Conservation (phyloP, 2,888 invertebrate species). For the Morpho helenor region DNA sequence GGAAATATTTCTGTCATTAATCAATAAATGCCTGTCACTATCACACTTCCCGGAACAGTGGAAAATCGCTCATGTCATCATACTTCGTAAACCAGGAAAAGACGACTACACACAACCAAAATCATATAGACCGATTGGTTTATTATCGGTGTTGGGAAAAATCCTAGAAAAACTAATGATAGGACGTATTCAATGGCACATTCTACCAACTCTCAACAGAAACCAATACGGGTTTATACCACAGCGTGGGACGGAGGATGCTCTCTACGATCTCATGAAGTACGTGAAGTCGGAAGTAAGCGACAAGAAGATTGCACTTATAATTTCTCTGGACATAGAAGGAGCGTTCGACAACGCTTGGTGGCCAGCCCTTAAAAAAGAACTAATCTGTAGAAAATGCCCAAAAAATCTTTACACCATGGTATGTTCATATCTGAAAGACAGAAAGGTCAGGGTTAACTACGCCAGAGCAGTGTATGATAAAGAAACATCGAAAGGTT, state of each 20-base stretch:
- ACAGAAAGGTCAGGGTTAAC: too few species aligned
- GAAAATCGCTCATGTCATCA: constrained; percentile 26
- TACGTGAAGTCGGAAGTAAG: constrained; percentile 4
- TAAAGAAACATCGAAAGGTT: too few species aligned
- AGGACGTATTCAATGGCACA: constrained; percentile 19
- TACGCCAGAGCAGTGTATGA: too few species aligned
- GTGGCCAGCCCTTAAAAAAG: too few species aligned
- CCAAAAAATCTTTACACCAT: too few species aligned
- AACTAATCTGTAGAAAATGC: too few species aligned
- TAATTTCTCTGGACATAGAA: background rate
- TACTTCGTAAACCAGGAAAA: constrained; percentile 28
- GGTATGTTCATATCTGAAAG: too few species aligned
- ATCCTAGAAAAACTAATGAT: constrained; percentile 22
- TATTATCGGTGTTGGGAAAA: constrained; percentile 25
- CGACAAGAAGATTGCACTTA: constrained; percentile 11
- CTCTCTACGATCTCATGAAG: constrained; percentile 11
- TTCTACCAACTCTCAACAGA: constrained; percentile 12
- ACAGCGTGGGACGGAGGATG: constrained; percentile 9
- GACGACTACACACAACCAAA: constrained; percentile 26
- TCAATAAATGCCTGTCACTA: constrained; percentile 27
- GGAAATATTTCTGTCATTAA: constrained; percentile 18
- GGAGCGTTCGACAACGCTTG: too few species aligned
- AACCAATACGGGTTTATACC: constrained; percentile 28
- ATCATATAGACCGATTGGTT: constrained; percentile 29
- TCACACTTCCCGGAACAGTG: constrained; percentile 23